A percentile compares a stretch with the other conserved stretches of the same genome.
phyloP scores from a whole-genome alignment of 35 echinoderm and acorn worm genomes.

The Eucidaris tribuloides region DNA sequence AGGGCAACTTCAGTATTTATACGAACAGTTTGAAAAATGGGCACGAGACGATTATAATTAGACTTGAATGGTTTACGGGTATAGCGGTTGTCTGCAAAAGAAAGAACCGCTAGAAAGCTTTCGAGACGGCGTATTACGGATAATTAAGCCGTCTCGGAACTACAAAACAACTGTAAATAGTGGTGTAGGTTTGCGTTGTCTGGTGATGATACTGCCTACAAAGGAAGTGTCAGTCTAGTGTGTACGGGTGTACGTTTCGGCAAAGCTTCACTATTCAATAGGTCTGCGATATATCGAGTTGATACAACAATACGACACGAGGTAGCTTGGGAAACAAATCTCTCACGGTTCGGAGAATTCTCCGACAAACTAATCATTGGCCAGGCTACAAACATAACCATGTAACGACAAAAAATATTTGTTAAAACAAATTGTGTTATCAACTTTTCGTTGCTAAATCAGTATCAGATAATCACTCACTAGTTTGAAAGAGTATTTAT shows the following conservation, averaged over 20 bases:
- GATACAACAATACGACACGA: too few species aligned
- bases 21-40: background rate
- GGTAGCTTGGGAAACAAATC: too few species aligned
- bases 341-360: background rate
- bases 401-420: too few species aligned
- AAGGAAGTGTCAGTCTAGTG: constrained; percentile 4
- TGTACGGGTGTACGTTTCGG: background rate
- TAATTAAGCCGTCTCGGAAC: constrained; percentile 29
- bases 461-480: too few species aligned
- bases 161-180: background rate
- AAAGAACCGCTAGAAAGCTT: constrained; percentile 21
- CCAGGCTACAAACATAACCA: background rate
- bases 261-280: constrained; percentile 23
- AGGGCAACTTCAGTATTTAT: too few species aligned
- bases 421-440: too few species aligned
- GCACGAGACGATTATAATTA: constrained; percentile 30
- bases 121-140: background rate
- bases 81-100: constrained; percentile 28
- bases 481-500: too few species aligned
- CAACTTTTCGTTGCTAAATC: too few species aligned
- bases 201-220: constrained; percentile 12
- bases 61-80: constrained; percentile 21
- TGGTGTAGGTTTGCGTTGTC: background rate
- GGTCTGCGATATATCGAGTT: too few species aligned
- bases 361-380: constrained; percentile 25